Conservation (phyloP, 92 coral and sea anemone species). For the Phenganax marumi region DNA sequence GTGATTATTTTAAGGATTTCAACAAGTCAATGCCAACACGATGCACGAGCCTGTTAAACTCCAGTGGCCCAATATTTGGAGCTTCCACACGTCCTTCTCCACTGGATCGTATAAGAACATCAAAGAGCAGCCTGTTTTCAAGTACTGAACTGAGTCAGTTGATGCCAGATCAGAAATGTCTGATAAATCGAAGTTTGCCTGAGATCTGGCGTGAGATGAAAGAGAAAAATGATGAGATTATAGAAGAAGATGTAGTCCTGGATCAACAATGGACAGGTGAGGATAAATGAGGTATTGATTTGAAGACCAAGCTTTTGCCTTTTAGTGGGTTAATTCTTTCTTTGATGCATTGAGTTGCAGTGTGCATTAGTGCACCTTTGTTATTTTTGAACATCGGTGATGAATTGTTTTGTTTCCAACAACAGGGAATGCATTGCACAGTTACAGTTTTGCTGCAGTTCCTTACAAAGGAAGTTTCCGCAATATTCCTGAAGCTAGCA, state of each 20-base stretch:
- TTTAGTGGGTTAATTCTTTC: no score
- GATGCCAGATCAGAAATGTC: constrained; percentile 61
- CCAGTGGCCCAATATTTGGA: constrained; percentile 62
- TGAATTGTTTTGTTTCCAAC: constrained; percentile 3
- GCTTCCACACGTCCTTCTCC: constrained; percentile 90
- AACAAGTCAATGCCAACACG: constrained; percentile 19
- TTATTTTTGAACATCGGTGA: no score
- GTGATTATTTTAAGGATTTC: constrained; percentile 16
- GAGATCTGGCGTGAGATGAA: constrained; percentile 32
- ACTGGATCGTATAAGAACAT: constrained; percentile 76
- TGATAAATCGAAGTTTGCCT: constrained; percentile 34
- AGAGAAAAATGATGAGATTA: constrained; percentile 1
- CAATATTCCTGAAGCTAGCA: constrained; percentile 32
- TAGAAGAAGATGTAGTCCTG: constrained; percentile 17
- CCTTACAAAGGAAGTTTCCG: constrained; percentile 82
- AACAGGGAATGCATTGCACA: constrained; percentile 90
- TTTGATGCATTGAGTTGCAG: no score
- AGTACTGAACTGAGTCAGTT: constrained; percentile 70
- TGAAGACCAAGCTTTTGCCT: background rate
- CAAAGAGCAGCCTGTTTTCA: constrained; percentile 54
- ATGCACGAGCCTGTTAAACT: constrained; percentile 11
- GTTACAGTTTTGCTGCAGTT: constrained; percentile 83
- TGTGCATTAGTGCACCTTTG: no score
- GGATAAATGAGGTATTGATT: background rate
- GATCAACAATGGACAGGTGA: constrained; percentile 39